Conservation (phyloP, 2,113 vertebrate species). For the Saimiri boliviensis region DNA sequence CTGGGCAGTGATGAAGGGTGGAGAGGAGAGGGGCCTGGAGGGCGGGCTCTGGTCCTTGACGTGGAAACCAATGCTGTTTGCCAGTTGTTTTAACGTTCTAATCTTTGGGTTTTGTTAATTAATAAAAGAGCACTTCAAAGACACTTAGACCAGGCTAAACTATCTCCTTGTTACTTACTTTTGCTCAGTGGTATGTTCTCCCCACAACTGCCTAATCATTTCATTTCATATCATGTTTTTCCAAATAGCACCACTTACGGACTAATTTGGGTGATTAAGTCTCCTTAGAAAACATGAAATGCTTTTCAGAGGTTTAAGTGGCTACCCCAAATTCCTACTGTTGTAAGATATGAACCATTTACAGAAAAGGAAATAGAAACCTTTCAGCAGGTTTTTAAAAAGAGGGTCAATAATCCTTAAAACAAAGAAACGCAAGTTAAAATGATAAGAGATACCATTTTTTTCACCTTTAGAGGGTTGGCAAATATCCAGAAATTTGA, state of each 20-base stretch:
- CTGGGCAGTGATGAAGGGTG: too few relatives aligned
- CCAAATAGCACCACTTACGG: not conserved
- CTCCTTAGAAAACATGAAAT: not conserved
- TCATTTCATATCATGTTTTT: constrained; percentile 8
- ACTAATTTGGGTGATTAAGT: constrained; percentile 42
- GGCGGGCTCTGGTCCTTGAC: not conserved
- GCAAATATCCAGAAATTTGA: not conserved
- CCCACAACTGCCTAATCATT: not conserved
- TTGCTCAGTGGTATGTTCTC: not conserved
- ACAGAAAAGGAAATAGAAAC: constrained; percentile 5
- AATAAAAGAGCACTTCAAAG: not conserved
- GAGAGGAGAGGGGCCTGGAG: not conserved
- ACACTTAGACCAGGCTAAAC: not conserved
- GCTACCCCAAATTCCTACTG: not conserved
- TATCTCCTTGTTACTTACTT: constrained; percentile 14
- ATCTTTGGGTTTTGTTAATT: not conserved
- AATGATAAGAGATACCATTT: not conserved
- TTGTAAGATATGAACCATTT: constrained; percentile 15
- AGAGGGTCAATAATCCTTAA: not conserved
- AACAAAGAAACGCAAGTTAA: not conserved
- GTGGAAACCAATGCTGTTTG: not conserved
- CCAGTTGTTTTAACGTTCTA: not conserved
- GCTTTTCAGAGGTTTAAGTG: constrained; percentile 17
- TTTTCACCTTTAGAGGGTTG: not conserved
- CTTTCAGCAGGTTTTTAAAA: not conserved